Base-by-base conservation (phyloP, 2,888 invertebrate genomes). In the Agrilus mali region DNA sequence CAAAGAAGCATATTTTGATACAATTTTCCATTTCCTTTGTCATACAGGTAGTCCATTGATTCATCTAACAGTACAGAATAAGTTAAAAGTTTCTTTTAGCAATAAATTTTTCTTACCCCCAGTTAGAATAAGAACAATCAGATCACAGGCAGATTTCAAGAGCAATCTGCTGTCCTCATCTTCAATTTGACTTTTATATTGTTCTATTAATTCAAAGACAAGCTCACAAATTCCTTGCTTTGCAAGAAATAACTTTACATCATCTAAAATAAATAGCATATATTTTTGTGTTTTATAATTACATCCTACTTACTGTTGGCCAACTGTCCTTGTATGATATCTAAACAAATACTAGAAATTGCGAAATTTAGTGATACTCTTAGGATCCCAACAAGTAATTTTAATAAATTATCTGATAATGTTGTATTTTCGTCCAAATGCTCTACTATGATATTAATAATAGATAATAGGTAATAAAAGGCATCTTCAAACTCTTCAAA, bases 21-120 rank as follows among this genome's bases (percentile, higher is more conserved):
- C 8, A 79, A 81, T 50, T 71, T 69, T 0, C 87, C 86, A n/a
- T 74, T 67, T 0, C 86, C 84, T 40, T 81, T 75, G 36, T 78
- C 74, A 63, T 88, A 93, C n/a, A 92, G 69, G 41, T 78, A 69
- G 52, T 84, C 78, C 89, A 93, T 92, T 42, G 90, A 86, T 53
- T 84, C 82, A 68, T 92, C 92, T 89, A 59, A 1, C 60, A 47
- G 44, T 51, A 52, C 16, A 39, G 2, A 41, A 14, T n/a, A 41
- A 4, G 22, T 39, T 39, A 14, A 20, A 7, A 14, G 31, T 35
- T 40, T 40, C 1, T 38, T 2, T n/a, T 6, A 33, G 38, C 34
- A 34, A 13, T 34, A 15, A 7, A 37, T 27, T 37, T 33, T 10
- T 40, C 51, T 60, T 66, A 88, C 89, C 90, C 68, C 88, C 90